Evolutionary conservation across 2,797 vertebrate genomes (phyloP).

Genomic region (Pseudomugil tenellus): DNA sequence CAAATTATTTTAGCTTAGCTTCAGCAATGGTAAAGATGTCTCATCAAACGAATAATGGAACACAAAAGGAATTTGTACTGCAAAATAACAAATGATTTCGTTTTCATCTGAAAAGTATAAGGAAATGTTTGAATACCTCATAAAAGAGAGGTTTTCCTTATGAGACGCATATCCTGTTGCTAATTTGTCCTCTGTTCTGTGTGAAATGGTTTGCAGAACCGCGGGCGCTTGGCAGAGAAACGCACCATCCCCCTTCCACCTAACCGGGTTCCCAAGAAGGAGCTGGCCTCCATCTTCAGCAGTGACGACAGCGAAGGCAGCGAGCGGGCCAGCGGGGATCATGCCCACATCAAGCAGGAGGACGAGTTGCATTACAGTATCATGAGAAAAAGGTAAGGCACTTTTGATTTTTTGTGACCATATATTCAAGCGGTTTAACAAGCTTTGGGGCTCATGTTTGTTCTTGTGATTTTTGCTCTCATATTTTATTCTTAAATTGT

Average conservation of each 20-base stretch:
- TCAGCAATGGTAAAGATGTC: background rate
- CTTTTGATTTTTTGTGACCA: background rate
- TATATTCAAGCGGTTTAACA: background rate
- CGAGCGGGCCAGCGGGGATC: conserved; percentile 87
- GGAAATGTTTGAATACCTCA: background rate
- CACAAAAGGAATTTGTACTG: background rate
- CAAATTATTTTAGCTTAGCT: background rate
- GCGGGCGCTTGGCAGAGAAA: conserved; percentile 96
- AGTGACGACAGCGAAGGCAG: conserved; percentile 93
- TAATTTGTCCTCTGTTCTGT: conserved; percentile 47
- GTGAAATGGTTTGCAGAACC: conserved; percentile 85
- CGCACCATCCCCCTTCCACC: conserved; percentile 92
- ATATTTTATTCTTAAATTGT: background rate
- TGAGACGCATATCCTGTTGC: conserved; percentile 19
- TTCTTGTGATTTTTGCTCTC: background rate
- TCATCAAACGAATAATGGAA: background rate
- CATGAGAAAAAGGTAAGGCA: conserved; percentile 95
- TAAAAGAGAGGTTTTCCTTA: background rate
- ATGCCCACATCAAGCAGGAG: conserved; percentile 92
- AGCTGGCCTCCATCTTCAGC: conserved; percentile 89
- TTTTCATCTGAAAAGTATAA: conserved; percentile 5
- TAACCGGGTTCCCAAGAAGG: conserved; percentile 90
- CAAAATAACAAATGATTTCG: conserved; percentile 13
- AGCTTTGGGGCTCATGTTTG: background rate
- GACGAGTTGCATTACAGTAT: conserved; percentile 91